Percentiles rank a stretch among this genome's conserved stretches.
Evolutionary conservation across 1,140 invertebrate species (phyloP).

Genomic region (Holotrichia oblita): DNA sequence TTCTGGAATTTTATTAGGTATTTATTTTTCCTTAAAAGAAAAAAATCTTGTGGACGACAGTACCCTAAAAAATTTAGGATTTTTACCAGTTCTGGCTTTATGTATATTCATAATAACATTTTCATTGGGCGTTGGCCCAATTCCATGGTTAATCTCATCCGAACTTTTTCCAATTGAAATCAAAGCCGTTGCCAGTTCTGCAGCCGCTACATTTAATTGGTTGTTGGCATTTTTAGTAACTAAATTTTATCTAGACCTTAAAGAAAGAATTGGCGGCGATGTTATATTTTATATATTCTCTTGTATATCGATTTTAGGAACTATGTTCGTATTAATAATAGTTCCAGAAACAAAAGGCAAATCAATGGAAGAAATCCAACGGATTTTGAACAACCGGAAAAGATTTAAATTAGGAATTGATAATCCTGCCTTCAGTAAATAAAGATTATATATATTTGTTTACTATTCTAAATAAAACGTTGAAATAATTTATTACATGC

Average conservation of each 20-base stretch:
- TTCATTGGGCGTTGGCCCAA: slow-evolving; percentile 81
- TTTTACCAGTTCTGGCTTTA: slow-evolving; percentile 77
- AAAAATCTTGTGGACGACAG: slow-evolving; percentile 53
- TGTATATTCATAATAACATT: slow-evolving; percentile 82
- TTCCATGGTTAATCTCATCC: slow-evolving; percentile 81
- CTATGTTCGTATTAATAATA: slow-evolving; percentile 67
- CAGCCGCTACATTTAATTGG: slow-evolving; percentile 83
- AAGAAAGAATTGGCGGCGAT: slow-evolving; percentile 61
- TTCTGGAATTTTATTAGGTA: slow-evolving; percentile 70
- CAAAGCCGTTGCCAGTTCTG: slow-evolving; percentile 78
- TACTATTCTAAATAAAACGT: slow-evolving; percentile 57
- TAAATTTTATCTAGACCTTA: slow-evolving; percentile 70
- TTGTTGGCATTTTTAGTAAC: slow-evolving; percentile 85
- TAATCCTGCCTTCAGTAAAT: slow-evolving; percentile 28
- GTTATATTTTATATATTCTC: slow-evolving; percentile 74
- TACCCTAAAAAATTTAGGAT: slow-evolving; percentile 57
- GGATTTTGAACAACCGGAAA: slow-evolving; percentile 62
- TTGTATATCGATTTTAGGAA: slow-evolving; percentile 68
- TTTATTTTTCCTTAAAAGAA: slow-evolving; percentile 68
- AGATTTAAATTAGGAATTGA: slow-evolving; percentile 39
- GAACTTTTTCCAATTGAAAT: slow-evolving; percentile 81
- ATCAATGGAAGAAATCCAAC: slow-evolving; percentile 77
- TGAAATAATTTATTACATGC: background rate
- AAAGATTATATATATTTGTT: slow-evolving; percentile 1
- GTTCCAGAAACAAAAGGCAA: slow-evolving; percentile 84